Percentiles rank a stretch among this genome's conserved stretches.
Conservation (phyloP, 2,888 invertebrate species). For the Sphaeridia pumilis region DNA sequence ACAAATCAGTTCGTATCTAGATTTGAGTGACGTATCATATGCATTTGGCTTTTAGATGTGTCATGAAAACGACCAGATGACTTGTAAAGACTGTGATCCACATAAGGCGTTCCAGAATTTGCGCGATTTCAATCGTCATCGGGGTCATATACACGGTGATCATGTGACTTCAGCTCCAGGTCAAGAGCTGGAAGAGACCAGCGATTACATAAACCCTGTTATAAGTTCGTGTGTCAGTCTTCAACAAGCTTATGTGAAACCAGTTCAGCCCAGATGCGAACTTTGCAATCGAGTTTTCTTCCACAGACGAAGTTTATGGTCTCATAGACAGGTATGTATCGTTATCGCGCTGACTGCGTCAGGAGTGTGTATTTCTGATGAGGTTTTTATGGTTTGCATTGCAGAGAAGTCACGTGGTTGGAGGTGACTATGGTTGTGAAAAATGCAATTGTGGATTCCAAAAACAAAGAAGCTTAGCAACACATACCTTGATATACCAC, state of each 20-base stretch:
- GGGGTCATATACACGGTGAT: not conserved
- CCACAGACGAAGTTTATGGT: conserved; percentile 13
- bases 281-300: conserved; percentile 12
- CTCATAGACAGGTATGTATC: conserved; percentile 13
- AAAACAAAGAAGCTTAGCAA: conserved; percentile 6
- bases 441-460: conserved; percentile 11
- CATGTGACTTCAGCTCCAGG: not conserved
- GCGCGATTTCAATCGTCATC: no score
- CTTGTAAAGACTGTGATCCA: no score
- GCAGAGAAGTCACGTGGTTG: conserved; percentile 13
- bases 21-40: no score
- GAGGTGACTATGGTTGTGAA: conserved; percentile 4
- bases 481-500: conserved; percentile 13
- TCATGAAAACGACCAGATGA: no score
- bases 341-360: no score
- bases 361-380: no score
- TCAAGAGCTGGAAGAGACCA: not conserved
- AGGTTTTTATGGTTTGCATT: conserved; percentile 10
- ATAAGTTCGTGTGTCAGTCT: conserved; percentile 11
- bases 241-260: conserved; percentile 12
- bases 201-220: conserved; percentile 3
- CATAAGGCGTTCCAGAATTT: no score
- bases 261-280: conserved; percentile 12
- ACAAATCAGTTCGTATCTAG: no score
- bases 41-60: no score